phyloP scores from a whole-genome alignment of 1,140 invertebrate species.

The Gryllus bimaculatus region DNA sequence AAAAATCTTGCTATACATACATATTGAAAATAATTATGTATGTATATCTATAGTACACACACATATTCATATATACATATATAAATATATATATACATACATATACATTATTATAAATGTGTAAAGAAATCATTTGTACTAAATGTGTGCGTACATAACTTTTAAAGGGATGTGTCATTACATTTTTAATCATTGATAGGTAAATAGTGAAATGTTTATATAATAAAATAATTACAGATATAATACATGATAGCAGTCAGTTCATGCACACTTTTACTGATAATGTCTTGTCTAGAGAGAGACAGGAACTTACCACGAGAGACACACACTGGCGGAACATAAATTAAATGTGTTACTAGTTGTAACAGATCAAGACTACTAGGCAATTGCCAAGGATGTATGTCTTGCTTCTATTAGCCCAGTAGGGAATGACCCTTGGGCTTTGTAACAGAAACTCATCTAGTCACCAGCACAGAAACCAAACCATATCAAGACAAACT shows the following conservation, averaged over 20 bases:
- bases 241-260: background rate
- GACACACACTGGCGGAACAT: slow-evolving; percentile 2
- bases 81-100: background rate
- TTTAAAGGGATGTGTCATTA: slow-evolving; percentile 12
- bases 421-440: background rate
- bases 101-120: slow-evolving; percentile 12
- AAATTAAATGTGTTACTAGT: background rate
- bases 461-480: background rate
- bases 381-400: background rate
- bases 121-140: slow-evolving; percentile 12
- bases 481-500: background rate
- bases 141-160: slow-evolving; percentile 8
- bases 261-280: slow-evolving; percentile 13
- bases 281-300: background rate
- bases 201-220: background rate
- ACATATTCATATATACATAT: background rate
- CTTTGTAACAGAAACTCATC: background rate
- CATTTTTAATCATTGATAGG: slow-evolving; percentile 11
- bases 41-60: slow-evolving; percentile 6
- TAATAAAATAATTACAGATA: background rate
- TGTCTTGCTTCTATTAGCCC: background rate
- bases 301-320: background rate
- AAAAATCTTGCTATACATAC: background rate
- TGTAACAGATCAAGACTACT: background rate
- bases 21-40: background rate